Percentiles rank a stretch among this genome's conserved stretches.
Evolutionary conservation across 2,113 vertebrate species (phyloP).

Genomic region (Platanista minor): DNA sequence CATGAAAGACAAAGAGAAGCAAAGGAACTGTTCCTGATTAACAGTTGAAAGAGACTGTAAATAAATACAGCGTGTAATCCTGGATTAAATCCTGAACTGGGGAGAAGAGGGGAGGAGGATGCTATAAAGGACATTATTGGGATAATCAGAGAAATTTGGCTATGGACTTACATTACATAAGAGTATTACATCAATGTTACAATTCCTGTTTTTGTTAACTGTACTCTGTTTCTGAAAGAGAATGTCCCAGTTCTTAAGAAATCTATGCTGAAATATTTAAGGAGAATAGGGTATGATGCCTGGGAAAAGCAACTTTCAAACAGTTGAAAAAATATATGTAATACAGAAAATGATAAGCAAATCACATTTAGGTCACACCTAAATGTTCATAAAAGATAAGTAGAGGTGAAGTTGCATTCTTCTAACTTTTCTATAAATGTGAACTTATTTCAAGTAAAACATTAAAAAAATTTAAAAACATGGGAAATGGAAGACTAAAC

Average conservation of each 20-base stretch:
- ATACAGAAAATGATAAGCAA: neutral
- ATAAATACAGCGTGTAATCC: neutral
- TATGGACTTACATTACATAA: neutral
- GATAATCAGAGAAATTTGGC: neutral
- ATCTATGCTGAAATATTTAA: neutral
- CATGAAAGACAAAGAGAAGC: neutral
- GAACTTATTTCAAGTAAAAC: neutral
- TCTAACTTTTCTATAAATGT: neutral
- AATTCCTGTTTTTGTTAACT: conserved; percentile 11
- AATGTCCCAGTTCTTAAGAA: neutral
- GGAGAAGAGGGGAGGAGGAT: neutral
- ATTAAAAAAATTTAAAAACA: neutral
- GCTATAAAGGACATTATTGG: neutral
- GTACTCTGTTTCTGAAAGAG: neutral
- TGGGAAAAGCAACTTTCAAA: neutral
- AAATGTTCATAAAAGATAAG: neutral
- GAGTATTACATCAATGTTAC: neutral
- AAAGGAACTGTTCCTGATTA: neutral
- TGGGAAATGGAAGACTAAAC: neutral
- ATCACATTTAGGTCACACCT: neutral
- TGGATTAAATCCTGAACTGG: neutral
- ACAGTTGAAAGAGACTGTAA: neutral
- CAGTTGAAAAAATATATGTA: neutral
- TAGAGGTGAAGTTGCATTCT: neutral
- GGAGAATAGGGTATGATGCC: neutral